Evolutionary conservation across 2,797 vertebrate species (phyloP).

Genomic region (Mus caroli): DNA sequence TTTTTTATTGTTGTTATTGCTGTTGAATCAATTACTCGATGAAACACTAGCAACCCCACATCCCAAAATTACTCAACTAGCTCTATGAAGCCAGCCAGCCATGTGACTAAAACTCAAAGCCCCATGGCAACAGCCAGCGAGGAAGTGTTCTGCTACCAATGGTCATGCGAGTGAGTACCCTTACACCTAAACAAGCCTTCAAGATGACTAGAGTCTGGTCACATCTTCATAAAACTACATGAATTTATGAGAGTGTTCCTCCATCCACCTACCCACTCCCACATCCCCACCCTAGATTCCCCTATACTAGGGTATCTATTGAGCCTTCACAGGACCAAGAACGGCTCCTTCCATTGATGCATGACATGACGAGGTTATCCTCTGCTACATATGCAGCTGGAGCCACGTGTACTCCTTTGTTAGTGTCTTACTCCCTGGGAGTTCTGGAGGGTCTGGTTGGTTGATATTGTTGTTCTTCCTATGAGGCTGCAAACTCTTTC

Average conservation of each 20-base stretch:
- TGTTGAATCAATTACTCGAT: neutral
- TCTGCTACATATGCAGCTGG: too few relatives aligned
- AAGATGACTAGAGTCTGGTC: neutral
- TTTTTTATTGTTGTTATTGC: neutral
- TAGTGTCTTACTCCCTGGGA: too few relatives aligned
- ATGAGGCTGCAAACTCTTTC: too few relatives aligned
- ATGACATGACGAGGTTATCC: too few relatives aligned
- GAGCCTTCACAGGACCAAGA: too few relatives aligned
- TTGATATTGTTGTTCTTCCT: too few relatives aligned
- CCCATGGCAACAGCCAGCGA: neutral
- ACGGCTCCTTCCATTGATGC: too few relatives aligned
- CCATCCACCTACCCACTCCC: too few relatives aligned
- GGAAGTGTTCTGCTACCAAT: neutral
- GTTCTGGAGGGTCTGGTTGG: too few relatives aligned
- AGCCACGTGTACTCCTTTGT: too few relatives aligned
- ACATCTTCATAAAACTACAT: neutral
- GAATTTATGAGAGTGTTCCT: neutral
- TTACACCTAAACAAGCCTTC: constrained; percentile 34
- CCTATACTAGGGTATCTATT: too few relatives aligned
- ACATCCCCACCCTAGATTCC: too few relatives aligned
- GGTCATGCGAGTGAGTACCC: neutral
- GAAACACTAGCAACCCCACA: neutral
- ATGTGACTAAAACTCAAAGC: neutral
- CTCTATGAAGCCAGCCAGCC: neutral
- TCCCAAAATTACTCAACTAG: neutral